Base-by-base conservation (phyloP, 2,888 invertebrate species). In the Lacanobia wlatinum region DNA sequence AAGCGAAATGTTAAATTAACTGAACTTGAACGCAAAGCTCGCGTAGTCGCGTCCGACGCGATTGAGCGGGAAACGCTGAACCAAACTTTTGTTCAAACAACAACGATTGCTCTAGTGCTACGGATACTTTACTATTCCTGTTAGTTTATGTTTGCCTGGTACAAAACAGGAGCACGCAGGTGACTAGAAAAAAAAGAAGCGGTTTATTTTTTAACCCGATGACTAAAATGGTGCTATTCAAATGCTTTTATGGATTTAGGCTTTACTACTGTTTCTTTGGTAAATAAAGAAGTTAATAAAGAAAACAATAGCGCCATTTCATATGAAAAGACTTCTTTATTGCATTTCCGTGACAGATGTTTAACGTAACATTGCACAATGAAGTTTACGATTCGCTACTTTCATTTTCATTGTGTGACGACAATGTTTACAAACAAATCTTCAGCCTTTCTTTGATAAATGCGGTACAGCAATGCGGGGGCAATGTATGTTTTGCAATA, bases 91-190 rank as follows among this genome's bases (percentile, higher is more conserved):
- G 43, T 72, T 55, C 53, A 59, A 46, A 70, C 48, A 50, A 70
- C 53, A 50, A 16, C 28, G 38, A 63, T 48, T 40, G 18, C 43
- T 34, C 48, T 34, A 43, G 18, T 56, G 64, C 67, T 69, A 78
- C 62, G 53, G 52, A 64, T 59, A 55, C 60, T 34, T 38, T 21
- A 63, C 55, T 77, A 76, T 83, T 80, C 82, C 83, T 82, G 73
- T 61, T 23, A 40, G 38, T 28, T 74, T 73, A 78, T 85, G 79
- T 2, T 60, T 74, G 75, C 85, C 83, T 84, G 53, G 85, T 86
- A 86, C 73, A 77, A 86, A 86, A 80, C 86, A 83, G 83, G 85
- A 86, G 82, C 85, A 84, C 34, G 58, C 78, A 81, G 75, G 75
- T 83, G 76, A 69, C 48, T 73, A 64, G 65, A 83, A 83, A 84